Evolutionary conservation across 2,797 vertebrate species (phyloP).

Genomic region (Falco novaeseelandiae): DNA sequence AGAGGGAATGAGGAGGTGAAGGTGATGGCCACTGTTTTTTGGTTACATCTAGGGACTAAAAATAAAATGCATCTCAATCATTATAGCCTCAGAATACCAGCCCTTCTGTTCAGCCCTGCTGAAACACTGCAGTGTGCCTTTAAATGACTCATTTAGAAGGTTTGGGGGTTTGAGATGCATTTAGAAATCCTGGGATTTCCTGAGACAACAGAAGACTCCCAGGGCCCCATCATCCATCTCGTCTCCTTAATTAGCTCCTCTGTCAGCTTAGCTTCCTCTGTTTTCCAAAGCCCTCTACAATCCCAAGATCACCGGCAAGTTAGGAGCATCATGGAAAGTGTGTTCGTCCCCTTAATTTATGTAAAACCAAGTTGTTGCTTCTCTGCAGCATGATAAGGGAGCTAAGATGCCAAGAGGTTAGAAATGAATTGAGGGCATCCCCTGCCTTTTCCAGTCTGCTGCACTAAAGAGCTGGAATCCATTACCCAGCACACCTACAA

Average conservation of each 20-base stretch:
- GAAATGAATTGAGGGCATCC: slow-evolving; percentile 8
- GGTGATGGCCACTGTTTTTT: not conserved
- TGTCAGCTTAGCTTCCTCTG: not conserved
- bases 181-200: not conserved
- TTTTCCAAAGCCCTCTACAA: not conserved
- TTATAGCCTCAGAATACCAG: not conserved
- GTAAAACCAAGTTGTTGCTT: slow-evolving; percentile 10
- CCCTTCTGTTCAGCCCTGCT: not conserved
- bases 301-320: not conserved
- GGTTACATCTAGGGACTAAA: not conserved
- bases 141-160: not conserved
- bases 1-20: not conserved
- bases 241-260: not conserved
- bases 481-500: slow-evolving; percentile 45
- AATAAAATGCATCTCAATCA: not conserved
- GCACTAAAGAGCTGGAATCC: slow-evolving; percentile 20
- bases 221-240: not conserved
- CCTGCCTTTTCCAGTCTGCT: slow-evolving; percentile 60
- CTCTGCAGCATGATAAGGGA: not conserved
- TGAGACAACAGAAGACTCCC: not conserved
- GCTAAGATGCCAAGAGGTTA: not conserved
- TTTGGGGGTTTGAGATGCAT: not conserved
- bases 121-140: not conserved
- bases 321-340: not conserved
- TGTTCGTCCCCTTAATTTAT: not conserved